These are phyloP conservation scores for Spongilla lacustris DNA, from an alignment of 37 sponge, comb jelly and placozoan species.

Conservation along the genomic window DNA sequence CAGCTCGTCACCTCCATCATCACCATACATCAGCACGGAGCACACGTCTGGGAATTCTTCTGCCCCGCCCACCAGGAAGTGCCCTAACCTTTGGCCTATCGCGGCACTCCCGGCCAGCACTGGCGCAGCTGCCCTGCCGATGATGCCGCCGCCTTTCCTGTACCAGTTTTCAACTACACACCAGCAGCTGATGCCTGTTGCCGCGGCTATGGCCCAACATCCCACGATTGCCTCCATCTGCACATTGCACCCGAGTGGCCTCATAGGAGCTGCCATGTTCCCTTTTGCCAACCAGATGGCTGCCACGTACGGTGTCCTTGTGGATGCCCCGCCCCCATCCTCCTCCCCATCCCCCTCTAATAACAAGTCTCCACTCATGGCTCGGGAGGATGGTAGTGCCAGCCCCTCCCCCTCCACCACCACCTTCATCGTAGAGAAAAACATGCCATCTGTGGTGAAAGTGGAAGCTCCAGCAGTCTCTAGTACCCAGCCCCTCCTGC, in stretches of 20 bases:
- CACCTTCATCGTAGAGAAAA: no score
- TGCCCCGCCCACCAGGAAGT: no score
- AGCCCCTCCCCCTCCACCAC: background rate
- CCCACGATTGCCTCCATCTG: background rate
- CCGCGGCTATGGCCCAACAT: background rate
- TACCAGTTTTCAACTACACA: constrained; percentile 5
- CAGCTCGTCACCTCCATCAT: background rate
- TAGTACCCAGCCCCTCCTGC: background rate
- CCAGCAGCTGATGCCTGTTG: background rate
- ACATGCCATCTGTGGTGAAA: background rate
- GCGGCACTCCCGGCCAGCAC: background rate
- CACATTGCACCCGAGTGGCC: background rate
- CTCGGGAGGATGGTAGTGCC: background rate
- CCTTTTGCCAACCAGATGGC: constrained; percentile 18
- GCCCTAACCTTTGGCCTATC: background rate
- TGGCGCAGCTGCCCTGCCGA: background rate
- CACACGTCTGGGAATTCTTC: no score
- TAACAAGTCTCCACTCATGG: background rate
- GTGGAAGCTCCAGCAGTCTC: constrained; percentile 10
- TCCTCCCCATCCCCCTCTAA: background rate
- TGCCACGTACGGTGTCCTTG: constrained; percentile 30
- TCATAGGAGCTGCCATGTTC: background rate
- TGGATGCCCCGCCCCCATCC: background rate
- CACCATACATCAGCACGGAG: background rate
- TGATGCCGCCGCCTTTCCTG: background rate